phyloP scores from a whole-genome alignment of 2,797 vertebrate species.

The Rhincodon typus region DNA sequence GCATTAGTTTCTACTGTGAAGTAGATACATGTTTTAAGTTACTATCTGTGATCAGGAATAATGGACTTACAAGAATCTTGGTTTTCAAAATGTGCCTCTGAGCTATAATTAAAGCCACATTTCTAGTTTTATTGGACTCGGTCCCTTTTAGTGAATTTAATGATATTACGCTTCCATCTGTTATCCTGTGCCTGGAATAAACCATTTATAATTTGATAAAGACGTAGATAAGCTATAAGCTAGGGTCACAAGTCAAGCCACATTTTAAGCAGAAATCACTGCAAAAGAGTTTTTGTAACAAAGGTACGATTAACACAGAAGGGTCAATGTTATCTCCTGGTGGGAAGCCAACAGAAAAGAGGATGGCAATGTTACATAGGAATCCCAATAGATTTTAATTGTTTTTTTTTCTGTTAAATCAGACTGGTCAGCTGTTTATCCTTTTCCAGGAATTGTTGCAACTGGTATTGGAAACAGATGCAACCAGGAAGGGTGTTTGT shows the following conservation, averaged over 20 bases:
- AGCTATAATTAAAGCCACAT: neutral
- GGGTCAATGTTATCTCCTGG: neutral
- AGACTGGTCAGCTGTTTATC: neutral
- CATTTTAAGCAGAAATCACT: slow-evolving; percentile 8
- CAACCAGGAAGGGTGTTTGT: neutral
- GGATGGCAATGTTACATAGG: neutral
- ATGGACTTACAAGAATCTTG: neutral
- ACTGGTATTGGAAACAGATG: neutral
- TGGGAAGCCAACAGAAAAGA: neutral
- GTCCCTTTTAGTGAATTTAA: neutral
- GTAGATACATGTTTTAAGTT: neutral
- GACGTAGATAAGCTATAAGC: neutral
- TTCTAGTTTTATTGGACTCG: neutral
- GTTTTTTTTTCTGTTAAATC: neutral
- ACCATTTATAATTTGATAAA: neutral
- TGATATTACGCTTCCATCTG: neutral
- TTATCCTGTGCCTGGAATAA: neutral
- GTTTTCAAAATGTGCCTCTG: neutral
- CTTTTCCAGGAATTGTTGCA: neutral
- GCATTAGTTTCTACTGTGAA: neutral
- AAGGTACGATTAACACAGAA: neutral
- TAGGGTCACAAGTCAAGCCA: neutral
- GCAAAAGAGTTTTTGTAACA: neutral
- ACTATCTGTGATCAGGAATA: neutral
- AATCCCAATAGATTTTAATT: neutral